These are phyloP conservation scores for Pristionchus mayeri DNA, from an alignment of 2,888 invertebrate species.

Conservation along the genomic window DNA sequence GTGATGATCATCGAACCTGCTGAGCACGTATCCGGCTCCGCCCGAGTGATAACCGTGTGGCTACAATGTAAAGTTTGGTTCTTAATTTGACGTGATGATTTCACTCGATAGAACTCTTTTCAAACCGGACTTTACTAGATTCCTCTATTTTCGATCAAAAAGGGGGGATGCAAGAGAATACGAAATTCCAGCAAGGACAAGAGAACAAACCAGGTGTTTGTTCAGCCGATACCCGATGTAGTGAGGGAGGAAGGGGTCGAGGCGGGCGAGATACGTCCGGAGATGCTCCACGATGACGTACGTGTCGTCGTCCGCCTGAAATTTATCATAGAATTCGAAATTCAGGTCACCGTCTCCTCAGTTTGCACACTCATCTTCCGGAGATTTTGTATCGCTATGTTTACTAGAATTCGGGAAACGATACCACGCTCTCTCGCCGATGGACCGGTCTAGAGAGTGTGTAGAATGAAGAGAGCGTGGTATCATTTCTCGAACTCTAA, in stretches of 20 bases:
- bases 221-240: slow-evolving; percentile 38
- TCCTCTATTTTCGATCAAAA: no score
- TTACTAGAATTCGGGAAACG: no score
- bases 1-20: slow-evolving; percentile 1
- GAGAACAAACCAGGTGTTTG: slow-evolving; percentile 1
- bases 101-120: no score
- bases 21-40: background rate
- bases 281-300: slow-evolving; percentile 27
- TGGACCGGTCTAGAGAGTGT: no score
- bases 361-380: no score
- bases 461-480: no score
- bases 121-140: no score
- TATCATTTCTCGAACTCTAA: no score
- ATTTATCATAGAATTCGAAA: background rate
- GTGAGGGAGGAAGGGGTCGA: slow-evolving; percentile 17
- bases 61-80: background rate
- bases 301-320: slow-evolving; percentile 11
- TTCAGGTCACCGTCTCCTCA: no score
- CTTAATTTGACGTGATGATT: background rate
- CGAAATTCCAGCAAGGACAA: background rate
- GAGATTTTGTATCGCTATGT: no score
- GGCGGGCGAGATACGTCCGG: background rate
- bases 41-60: slow-evolving; percentile 16
- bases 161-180: no score
- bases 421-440: no score